Percentiles rank a stretch among this genome's conserved stretches.
These are phyloP conservation scores for Drosophila robusta DNA, from an alignment of 2,888 invertebrate species.

Conservation along the genomic window DNA sequence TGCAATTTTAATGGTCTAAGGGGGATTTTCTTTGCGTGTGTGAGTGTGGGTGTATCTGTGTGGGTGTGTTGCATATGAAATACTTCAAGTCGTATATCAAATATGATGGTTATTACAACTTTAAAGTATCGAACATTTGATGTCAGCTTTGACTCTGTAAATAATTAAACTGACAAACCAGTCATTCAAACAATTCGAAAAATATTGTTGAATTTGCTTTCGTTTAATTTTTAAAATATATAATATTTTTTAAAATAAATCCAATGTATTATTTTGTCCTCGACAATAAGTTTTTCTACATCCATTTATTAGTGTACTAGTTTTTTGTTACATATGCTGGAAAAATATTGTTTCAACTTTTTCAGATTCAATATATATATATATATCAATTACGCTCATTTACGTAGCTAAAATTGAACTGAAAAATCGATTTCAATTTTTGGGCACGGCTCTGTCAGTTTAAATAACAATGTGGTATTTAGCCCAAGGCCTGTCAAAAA, in stretches of 20 bases:
- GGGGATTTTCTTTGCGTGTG: conserved; percentile 17
- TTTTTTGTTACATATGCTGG: background rate
- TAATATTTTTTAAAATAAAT: too few species aligned
- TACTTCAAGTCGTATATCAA: background rate
- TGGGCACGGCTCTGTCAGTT: conserved; percentile 1
- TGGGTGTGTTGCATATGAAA: background rate
- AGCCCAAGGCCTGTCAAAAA: background rate
- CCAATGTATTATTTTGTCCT: background rate
- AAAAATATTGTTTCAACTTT: too few species aligned
- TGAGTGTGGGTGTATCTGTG: background rate
- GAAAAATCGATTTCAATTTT: conserved; percentile 9
- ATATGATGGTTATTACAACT: conserved; percentile 7
- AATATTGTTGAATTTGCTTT: too few species aligned
- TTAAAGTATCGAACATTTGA: background rate
- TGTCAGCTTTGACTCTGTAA: background rate
- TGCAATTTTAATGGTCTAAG: conserved; percentile 52
- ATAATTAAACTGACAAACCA: background rate
- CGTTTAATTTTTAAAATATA: too few species aligned
- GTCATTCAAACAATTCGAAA: background rate
- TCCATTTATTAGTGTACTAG: too few species aligned
- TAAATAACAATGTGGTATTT: conserved; percentile 21
- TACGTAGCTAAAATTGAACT: background rate
- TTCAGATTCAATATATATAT: background rate
- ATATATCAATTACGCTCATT: conserved; percentile 1
- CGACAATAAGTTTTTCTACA: too few species aligned